Base-by-base conservation (phyloP, 92 coral and sea anemone genomes). In the Diadumene lineata region DNA sequence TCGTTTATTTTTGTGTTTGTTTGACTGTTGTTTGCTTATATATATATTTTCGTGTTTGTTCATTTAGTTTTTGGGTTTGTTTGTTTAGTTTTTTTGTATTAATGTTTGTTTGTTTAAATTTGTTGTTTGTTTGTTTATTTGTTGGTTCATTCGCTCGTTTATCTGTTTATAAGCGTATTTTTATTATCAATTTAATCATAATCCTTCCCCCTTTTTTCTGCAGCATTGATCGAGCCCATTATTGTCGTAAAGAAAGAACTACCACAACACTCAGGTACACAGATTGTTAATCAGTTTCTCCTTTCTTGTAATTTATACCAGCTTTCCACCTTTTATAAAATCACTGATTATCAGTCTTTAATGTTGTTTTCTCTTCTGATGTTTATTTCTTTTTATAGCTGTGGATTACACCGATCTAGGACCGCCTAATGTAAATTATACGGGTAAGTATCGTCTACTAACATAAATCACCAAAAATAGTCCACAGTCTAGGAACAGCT, bases 321-420 rank as follows among this genome's bases (percentile, higher is more conserved):
- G n/a, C n/a, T n/a, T n/a, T n/a, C n/a, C n/a, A n/a, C n/a, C n/a
- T n/a, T n/a, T n/a, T n/a, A n/a, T n/a, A n/a, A n/a, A n/a, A n/a
- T n/a, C n/a, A n/a, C n/a, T n/a, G n/a, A n/a, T n/a, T n/a, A n/a
- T n/a, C n/a, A n/a, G n/a, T n/a, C n/a, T n/a, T n/a, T n/a, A n/a
- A n/a, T n/a, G n/a, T n/a, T n/a, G n/a, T n/a, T n/a, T 16, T 50
- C 31, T 21, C 21, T 70, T 34, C 30, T 18, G 24, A 17, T 26
- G 65, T 56, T 29, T n/a, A 21, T 53, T 13, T 56, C 34, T 18
- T 7, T 32, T 56, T 56, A 11, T 33, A 72, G 77, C 24, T 8
- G 27, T 72, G 0, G 23, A 33, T 0, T 72, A 31, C 53, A 75
- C 83, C 7, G 87, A 83, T 38, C 78, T 78, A 24, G 84, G 72